These are phyloP conservation scores for Eudemis profundana DNA, from an alignment of 2,888 invertebrate genomes.

Conservation along the genomic window DNA sequence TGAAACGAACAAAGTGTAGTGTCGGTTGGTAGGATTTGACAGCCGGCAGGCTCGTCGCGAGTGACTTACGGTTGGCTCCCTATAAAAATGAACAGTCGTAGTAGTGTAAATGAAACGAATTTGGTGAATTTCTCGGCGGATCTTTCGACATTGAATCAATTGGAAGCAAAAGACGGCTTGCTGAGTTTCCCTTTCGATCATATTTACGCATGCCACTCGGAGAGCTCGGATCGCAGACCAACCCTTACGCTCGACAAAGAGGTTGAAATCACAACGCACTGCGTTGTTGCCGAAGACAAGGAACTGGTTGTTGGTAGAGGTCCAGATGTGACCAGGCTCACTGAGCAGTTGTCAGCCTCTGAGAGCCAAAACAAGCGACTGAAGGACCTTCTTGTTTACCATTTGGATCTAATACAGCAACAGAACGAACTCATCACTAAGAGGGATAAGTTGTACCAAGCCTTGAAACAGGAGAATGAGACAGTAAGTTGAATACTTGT, in stretches of 20 bases:
- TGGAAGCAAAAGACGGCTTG: constrained; percentile 82
- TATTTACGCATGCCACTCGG: constrained; percentile 88
- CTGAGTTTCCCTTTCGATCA: constrained; percentile 89
- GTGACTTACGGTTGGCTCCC: constrained; percentile 64
- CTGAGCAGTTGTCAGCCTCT: constrained; percentile 70
- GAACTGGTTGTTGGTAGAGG: constrained; percentile 51
- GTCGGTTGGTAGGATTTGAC: constrained; percentile 71
- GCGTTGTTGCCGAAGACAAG: constrained; percentile 64
- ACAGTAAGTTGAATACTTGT: constrained; percentile 83
- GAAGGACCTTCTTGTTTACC: constrained; percentile 92
- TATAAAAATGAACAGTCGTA: constrained; percentile 82
- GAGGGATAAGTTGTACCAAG: constrained; percentile 91
- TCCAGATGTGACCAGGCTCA: constrained; percentile 59
- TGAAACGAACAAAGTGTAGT: constrained; percentile 74
- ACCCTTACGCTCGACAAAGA: constrained; percentile 71
- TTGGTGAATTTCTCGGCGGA: constrained; percentile 80
- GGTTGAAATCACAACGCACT: constrained; percentile 70
- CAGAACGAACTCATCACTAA: constrained; percentile 93
- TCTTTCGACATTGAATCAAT: constrained; percentile 70
- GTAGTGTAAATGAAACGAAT: constrained; percentile 79
- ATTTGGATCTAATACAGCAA: constrained; percentile 95
- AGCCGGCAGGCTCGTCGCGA: constrained; percentile 80
- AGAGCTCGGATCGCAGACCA: constrained; percentile 65
- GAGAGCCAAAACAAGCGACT: constrained; percentile 87
- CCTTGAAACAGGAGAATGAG: constrained; percentile 91